Evolutionary conservation across 2,888 invertebrate species (phyloP).

Genomic region (Ophion slaviceki): DNA sequence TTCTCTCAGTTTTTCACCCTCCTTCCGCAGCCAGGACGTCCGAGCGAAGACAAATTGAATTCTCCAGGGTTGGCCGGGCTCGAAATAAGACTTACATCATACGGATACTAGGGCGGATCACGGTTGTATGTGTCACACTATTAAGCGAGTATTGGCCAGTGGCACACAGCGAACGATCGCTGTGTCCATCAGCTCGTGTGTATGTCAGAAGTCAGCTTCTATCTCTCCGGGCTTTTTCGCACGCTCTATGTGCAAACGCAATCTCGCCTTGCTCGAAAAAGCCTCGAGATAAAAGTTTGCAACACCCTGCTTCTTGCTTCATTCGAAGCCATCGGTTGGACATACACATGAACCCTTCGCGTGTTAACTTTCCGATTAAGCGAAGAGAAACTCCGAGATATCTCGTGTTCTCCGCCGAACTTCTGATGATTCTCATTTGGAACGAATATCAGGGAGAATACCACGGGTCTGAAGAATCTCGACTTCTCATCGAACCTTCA

Average conservation of each 20-base stretch:
- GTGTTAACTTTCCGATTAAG: constrained; percentile 62
- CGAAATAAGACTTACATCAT: constrained; percentile 41
- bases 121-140: constrained; percentile 34
- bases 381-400: constrained; percentile 47
- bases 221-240: constrained; percentile 15
- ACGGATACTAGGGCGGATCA: background rate
- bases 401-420: constrained; percentile 15
- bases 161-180: constrained; percentile 60
- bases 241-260: constrained; percentile 10
- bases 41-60: constrained; percentile 71
- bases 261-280: constrained; percentile 6
- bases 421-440: constrained; percentile 26
- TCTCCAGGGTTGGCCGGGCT: constrained; percentile 62
- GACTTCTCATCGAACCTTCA: constrained; percentile 41
- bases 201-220: constrained; percentile 31
- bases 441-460: constrained; percentile 16
- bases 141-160: constrained; percentile 68
- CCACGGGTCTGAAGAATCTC: constrained; percentile 13
- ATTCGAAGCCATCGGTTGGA: constrained; percentile 4
- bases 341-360: background rate
- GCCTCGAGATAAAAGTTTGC: constrained; percentile 43
- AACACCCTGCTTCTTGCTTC: constrained; percentile 23
- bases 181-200: constrained; percentile 50
- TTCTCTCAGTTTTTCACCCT: constrained; percentile 10
- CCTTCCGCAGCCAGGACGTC: constrained; percentile 37